A percentile compares a stretch with the other conserved stretches of the same genome.
Conservation (phyloP, 2,113 vertebrate genomes). For the Donacobius atricapilla region DNA sequence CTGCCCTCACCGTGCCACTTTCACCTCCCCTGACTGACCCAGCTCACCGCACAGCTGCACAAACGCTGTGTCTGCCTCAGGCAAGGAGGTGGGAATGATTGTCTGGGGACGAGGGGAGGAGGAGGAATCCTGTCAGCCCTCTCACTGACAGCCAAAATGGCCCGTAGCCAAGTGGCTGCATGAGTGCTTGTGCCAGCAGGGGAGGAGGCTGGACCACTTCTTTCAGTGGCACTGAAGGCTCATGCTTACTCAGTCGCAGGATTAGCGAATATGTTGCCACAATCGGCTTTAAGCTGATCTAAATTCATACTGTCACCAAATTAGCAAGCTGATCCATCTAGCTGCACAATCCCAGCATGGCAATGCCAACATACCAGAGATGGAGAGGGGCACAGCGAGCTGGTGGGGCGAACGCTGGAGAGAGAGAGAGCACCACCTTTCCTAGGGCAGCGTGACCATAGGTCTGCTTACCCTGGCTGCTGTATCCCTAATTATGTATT, state of each 20-base stretch:
- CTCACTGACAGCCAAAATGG: background rate
- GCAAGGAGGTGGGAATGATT: background rate
- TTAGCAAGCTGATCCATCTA: background rate
- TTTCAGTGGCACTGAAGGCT: background rate
- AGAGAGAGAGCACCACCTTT: background rate
- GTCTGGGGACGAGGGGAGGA: background rate
- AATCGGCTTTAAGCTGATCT: background rate
- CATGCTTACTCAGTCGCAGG: background rate
- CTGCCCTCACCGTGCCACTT: background rate
- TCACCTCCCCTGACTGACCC: conserved; percentile 54
- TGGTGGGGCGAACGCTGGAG: rapidly evolving
- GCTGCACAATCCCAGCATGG: background rate
- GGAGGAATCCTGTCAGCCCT: background rate
- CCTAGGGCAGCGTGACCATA: rapidly evolving
- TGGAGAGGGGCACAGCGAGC: background rate
- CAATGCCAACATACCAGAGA: background rate
- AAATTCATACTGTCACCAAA: background rate
- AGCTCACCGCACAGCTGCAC: conserved; percentile 14
- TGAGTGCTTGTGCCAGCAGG: conserved; percentile 10
- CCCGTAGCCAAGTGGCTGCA: background rate
- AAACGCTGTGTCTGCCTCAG: background rate
- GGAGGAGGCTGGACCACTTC: background rate
- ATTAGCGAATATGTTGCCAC: conserved; percentile 15
- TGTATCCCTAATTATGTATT: background rate
- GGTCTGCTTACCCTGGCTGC: background rate